Base-by-base conservation (phyloP, 2,888 invertebrate species). In the Pollenia griseotomentosa region DNA sequence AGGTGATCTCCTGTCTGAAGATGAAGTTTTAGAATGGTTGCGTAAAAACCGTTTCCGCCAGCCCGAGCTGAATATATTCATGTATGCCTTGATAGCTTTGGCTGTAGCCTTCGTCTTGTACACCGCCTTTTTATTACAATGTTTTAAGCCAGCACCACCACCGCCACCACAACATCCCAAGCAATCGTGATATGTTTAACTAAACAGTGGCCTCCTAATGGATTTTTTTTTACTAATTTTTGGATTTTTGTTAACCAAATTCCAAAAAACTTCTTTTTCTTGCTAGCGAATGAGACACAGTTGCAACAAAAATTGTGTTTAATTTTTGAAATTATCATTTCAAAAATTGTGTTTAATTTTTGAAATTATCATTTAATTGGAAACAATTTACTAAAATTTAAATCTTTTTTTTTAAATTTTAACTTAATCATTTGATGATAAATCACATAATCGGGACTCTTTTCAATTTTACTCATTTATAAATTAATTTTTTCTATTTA, bases 31-130 rank as follows among this genome's bases (percentile, higher is more conserved):
- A 88, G 98, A 98, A 90, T 98, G 98, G 98, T 94, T 98, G 89
- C 95, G 97, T 90, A 98, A 98, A 94, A 98, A 98, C 93, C 95
- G 98, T 89, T 98, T 97, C 94, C 95, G 98, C 73, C 98, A 98
- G 91, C 98, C 98, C 0, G 98, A 98, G 93, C 94, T 98, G 61
- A 98, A 98, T 92, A 96, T 98, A 89, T 98, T 98, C 93, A 98
- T 98, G 98, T 98, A 98, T 93, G 97, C 97, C 73, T 94, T 98
- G 90, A 96, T 97, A 92, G 97, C 97, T 33, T 95, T 98, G 89
- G 96, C 97, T 77, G 94, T 97, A 91, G 96, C 97, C 68, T 98
- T 98, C 92, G 95, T 98, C 57, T 95, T 98, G 94, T 98, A 98
- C 93, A 98, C 98, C 16, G 96, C 97, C 81, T 98, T 98, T 94